Conservation (phyloP, 1,140 invertebrate species). For the Nilaparvata lugens region DNA sequence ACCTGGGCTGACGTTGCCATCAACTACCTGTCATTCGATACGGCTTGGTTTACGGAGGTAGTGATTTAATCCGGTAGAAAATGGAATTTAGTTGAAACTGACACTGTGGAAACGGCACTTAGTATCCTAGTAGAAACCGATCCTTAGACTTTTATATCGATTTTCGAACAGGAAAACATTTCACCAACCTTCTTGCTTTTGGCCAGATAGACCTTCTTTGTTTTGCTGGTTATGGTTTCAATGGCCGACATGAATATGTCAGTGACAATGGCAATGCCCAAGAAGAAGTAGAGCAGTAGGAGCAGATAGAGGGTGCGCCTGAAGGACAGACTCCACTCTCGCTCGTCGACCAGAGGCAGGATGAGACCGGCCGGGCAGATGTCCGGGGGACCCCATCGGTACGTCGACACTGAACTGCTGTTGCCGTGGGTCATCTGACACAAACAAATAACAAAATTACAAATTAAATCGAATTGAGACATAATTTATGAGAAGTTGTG, state of each 20-base stretch:
- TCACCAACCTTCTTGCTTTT: conserved; percentile 22
- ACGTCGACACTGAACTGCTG: conserved; percentile 3
- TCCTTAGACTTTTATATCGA: too few relatives aligned
- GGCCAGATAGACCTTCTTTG: conserved; percentile 38
- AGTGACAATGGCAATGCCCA: conserved; percentile 50
- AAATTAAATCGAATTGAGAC: background rate
- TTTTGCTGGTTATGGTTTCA: conserved; percentile 56
- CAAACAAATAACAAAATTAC: too few relatives aligned
- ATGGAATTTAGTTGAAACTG: too few relatives aligned
- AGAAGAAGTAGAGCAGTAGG: conserved; percentile 46
- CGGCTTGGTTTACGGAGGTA: too few relatives aligned
- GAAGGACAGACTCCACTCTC: conserved; percentile 38
- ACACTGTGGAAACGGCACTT: too few relatives aligned
- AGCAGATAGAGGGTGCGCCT: conserved; percentile 43
- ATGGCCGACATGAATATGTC: conserved; percentile 57
- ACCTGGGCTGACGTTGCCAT: too few relatives aligned
- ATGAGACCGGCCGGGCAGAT: conserved; percentile 41
- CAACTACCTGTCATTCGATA: too few relatives aligned
- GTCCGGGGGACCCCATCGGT: conserved; percentile 29
- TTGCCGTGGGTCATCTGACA: conserved; percentile 6
- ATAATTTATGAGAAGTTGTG: background rate
- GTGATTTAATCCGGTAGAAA: too few relatives aligned
- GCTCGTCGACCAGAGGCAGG: conserved; percentile 46
- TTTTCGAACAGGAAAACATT: too few relatives aligned
- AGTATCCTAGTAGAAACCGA: too few relatives aligned